A percentile compares a stretch with the other conserved stretches of the same genome.
Conservation (phyloP, 2,888 invertebrate genomes). For the Apamea monoglypha region DNA sequence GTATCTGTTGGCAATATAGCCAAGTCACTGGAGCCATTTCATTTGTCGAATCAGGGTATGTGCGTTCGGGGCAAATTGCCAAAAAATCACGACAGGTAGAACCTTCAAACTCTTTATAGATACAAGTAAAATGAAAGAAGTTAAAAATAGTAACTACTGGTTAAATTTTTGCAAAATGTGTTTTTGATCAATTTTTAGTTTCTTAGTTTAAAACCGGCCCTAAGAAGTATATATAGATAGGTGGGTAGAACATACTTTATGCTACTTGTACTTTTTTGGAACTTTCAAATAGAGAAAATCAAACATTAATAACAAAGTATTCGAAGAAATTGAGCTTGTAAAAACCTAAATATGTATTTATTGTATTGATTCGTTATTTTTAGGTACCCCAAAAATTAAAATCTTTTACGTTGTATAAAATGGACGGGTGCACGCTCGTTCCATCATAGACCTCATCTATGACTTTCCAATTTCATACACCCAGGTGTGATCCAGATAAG, state of each 20-base stretch:
- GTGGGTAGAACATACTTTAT: background rate
- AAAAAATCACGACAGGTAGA: slow-evolving; percentile 42
- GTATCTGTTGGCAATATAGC: slow-evolving; percentile 50
- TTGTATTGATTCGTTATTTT: no score
- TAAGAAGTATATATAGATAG: background rate
- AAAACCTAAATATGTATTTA: no score
- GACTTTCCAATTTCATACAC: background rate
- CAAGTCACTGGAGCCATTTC: slow-evolving; percentile 36
- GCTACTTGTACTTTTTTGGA: background rate
- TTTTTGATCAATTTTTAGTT: no score
- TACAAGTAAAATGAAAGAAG: slow-evolving; percentile 6
- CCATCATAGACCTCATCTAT: background rate
- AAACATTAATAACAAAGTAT: background rate
- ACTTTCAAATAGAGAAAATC: no score
- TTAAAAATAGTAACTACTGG: no score
- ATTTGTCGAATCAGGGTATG: slow-evolving; percentile 28
- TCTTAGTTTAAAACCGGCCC: no score
- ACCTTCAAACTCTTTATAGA: background rate
- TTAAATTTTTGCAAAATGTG: no score
- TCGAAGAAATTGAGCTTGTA: no score
- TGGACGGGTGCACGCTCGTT: background rate
- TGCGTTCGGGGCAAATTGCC: slow-evolving; percentile 39
- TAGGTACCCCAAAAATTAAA: background rate
- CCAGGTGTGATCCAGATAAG: no score
- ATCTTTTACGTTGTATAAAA: background rate